phyloP scores from a whole-genome alignment of 2,113 vertebrate genomes.

The Panthera uncia region DNA sequence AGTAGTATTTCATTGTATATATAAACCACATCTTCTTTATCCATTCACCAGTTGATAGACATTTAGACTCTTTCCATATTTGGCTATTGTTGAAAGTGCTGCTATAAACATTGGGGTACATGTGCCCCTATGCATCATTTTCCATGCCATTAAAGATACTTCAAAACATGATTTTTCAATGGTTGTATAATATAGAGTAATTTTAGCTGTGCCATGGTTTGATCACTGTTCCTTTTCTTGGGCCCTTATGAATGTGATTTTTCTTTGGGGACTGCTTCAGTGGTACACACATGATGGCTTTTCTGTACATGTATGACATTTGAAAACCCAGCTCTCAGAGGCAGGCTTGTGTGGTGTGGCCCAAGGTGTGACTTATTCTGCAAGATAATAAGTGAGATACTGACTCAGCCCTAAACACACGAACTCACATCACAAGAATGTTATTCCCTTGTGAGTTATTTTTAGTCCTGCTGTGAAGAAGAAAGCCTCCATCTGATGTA shows the following conservation, averaged over 20 bases:
- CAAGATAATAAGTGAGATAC: neutral
- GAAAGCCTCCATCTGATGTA: neutral
- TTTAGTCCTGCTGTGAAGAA: neutral
- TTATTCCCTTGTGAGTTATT: neutral
- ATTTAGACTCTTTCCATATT: too few relatives aligned
- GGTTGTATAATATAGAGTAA: neutral
- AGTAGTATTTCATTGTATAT: too few relatives aligned
- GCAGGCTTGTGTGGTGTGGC: rapidly evolving
- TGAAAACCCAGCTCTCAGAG: neutral
- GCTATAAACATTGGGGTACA: too few relatives aligned
- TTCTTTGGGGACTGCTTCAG: neutral
- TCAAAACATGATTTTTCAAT: neutral
- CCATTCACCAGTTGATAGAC: too few relatives aligned
- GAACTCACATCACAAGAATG: neutral
- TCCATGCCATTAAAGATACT: neutral
- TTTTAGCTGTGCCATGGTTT: neutral
- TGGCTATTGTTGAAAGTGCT: too few relatives aligned
- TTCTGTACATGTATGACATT: neutral
- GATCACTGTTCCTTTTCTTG: neutral
- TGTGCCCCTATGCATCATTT: neutral
- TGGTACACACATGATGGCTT: neutral
- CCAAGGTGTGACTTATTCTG: neutral
- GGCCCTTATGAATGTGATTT: neutral
- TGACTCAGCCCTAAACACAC: neutral
- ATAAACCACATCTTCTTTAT: too few relatives aligned